phyloP scores from a whole-genome alignment of 2,113 vertebrate genomes.

The Argyrosomus japonicus region DNA sequence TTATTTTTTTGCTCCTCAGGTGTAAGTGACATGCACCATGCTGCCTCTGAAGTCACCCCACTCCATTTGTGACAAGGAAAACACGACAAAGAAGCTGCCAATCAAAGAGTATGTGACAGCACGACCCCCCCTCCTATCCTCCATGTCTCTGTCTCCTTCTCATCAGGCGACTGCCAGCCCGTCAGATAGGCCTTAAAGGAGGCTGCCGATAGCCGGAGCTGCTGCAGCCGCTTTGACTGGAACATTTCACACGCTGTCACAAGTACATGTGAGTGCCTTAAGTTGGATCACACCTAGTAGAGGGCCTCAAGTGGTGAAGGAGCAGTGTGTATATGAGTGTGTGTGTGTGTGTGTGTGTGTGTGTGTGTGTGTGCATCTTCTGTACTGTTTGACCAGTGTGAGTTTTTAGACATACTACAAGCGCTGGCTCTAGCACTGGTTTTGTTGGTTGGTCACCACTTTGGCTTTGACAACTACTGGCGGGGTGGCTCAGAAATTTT shows the following conservation, averaged over 20 bases:
- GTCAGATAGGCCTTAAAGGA: slow-evolving; percentile 71
- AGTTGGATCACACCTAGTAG: slow-evolving; percentile 65
- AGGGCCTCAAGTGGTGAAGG: slow-evolving; percentile 47
- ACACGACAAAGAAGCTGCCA: slow-evolving; percentile 41
- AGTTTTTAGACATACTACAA: neutral
- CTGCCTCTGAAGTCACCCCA: neutral
- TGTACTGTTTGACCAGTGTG: neutral
- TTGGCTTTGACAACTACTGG: neutral
- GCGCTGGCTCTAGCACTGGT: too few relatives aligned
- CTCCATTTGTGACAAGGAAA: neutral
- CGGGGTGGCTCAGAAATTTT: neutral
- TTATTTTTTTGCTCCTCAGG: neutral
- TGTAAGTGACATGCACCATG: slow-evolving; percentile 13
- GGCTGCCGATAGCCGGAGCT: slow-evolving; percentile 65
- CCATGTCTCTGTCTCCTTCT: slow-evolving; percentile 55
- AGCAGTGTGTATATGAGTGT: slow-evolving; percentile 32
- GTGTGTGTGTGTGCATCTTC: neutral
- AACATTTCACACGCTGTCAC: slow-evolving; percentile 76
- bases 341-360: slow-evolving; percentile 29
- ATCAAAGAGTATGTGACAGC: slow-evolving; percentile 43
- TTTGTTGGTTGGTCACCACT: neutral
- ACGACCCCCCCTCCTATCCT: neutral
- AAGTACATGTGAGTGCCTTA: slow-evolving; percentile 54
- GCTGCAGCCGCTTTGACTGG: slow-evolving; percentile 62
- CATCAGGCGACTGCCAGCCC: slow-evolving; percentile 66